Percentiles rank a stretch among this genome's conserved stretches.
Evolutionary conservation across 2,113 vertebrate genomes (phyloP).

Genomic region (Anarhynchus alexandrinus): DNA sequence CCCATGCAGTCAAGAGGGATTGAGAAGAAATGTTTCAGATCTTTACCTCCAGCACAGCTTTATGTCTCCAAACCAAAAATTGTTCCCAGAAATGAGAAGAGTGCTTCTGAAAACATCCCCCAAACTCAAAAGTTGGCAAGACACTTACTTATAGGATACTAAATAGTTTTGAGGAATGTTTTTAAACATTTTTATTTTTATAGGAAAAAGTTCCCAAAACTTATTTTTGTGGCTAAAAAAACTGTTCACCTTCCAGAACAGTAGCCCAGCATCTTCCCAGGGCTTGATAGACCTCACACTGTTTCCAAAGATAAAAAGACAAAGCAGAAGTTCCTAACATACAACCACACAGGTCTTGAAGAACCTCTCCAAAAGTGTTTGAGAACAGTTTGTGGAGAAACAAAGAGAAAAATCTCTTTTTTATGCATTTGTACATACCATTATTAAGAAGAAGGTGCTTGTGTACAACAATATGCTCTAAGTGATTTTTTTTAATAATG

Average conservation of each 20-base stretch:
- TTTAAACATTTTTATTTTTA: not conserved
- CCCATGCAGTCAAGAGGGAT: not conserved
- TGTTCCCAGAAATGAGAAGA: not conserved
- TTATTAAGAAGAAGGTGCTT: not conserved
- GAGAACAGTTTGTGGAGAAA: not conserved
- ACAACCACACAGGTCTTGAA: not conserved
- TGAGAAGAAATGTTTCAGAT: not conserved
- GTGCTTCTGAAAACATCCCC: not conserved
- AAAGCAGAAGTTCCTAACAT: not conserved
- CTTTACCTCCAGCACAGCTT: not conserved
- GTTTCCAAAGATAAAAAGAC: not conserved
- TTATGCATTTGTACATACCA: not conserved
- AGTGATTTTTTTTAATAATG: not conserved
- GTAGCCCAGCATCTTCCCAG: not conserved
- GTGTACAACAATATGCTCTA: not conserved
- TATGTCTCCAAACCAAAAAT: not conserved
- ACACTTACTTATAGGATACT: not conserved
- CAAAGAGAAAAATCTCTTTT: not conserved
- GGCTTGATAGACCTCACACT: fast-evolving
- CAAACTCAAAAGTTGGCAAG: not conserved
- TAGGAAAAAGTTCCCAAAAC: not conserved
- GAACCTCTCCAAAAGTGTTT: not conserved
- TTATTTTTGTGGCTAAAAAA: not conserved
- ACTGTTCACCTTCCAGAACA: not conserved
- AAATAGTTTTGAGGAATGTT: not conserved